Percentiles rank a stretch among this genome's conserved stretches.
These are phyloP conservation scores for Accipiter cooperii DNA, from an alignment of 2,113 vertebrate species.

Conservation along the genomic window DNA sequence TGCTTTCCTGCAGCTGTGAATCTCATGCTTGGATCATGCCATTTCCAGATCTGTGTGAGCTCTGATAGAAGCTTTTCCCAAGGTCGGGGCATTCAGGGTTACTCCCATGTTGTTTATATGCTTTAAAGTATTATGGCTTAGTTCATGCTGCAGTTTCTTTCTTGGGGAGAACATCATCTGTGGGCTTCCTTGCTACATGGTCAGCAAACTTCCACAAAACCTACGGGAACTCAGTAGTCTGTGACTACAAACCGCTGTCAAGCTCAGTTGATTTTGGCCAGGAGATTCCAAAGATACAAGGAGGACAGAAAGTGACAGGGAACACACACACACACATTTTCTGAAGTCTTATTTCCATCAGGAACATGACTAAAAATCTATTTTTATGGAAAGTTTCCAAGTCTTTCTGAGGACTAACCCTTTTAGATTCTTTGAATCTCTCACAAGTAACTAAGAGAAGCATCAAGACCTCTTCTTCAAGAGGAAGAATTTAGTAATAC, in stretches of 20 bases:
- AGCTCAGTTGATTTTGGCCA: not conserved
- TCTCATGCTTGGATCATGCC: too few relatives aligned
- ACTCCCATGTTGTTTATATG: not conserved
- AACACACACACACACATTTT: not conserved
- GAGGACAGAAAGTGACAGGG: not conserved
- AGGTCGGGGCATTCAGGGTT: not conserved
- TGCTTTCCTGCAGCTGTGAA: not conserved
- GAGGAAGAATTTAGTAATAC: not conserved
- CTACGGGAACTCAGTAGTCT: too few relatives aligned
- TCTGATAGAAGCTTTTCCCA: not conserved
- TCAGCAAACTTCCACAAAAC: not conserved
- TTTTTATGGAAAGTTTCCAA: not conserved
- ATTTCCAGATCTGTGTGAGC: not conserved
- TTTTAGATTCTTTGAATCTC: not conserved
- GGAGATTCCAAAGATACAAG: not conserved
- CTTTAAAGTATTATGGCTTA: not conserved
- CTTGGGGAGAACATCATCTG: not conserved
- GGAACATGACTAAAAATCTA: not conserved
- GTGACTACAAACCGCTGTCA: not conserved
- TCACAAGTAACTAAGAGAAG: not conserved
- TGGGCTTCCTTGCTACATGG: not conserved
- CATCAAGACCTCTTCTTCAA: not conserved
- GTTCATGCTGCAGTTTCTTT: not conserved
- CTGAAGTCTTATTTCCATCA: not conserved
- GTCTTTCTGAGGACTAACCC: not conserved